Conservation (phyloP, 2,888 invertebrate species). For the Dugesia japonica region DNA sequence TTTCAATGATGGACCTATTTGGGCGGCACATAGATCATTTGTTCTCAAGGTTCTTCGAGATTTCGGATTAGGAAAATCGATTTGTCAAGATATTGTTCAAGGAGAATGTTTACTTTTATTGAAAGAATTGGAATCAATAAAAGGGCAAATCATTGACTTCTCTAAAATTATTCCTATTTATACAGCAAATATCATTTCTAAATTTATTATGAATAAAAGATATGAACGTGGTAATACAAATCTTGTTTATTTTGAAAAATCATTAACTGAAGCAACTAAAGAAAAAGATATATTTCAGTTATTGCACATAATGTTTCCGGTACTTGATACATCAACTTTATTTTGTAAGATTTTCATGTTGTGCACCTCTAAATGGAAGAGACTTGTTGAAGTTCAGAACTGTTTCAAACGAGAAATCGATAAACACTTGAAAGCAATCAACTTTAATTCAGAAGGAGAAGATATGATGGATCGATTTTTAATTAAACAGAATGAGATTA, state of each 20-base stretch:
- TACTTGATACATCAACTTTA: neutral
- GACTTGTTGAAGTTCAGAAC: neutral
- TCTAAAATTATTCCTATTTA: conserved; percentile 11
- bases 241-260: neutral
- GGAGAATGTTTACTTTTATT: neutral
- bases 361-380: neutral
- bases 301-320: neutral
- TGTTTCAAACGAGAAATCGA: conserved; percentile 20
- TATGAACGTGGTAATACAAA: neutral
- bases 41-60: conserved; percentile 27
- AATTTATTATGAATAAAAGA: conserved; percentile 21
- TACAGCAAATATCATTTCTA: conserved; percentile 28
- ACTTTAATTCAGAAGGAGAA: conserved; percentile 32
- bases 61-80: conserved; percentile 26
- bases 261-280: neutral
- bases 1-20: conserved; percentile 11
- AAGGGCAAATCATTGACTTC: neutral
- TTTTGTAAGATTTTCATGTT: neutral
- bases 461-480: conserved; percentile 36
- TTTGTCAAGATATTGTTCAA: conserved; percentile 25
- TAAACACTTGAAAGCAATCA: conserved; percentile 34
- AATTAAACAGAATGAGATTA: conserved; percentile 25
- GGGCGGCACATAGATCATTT: conserved; percentile 21
- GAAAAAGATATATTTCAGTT: neutral
- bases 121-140: neutral